These are phyloP conservation scores for Bacillus rossius DNA, from an alignment of 1,140 invertebrate genomes.

Conservation along the genomic window DNA sequence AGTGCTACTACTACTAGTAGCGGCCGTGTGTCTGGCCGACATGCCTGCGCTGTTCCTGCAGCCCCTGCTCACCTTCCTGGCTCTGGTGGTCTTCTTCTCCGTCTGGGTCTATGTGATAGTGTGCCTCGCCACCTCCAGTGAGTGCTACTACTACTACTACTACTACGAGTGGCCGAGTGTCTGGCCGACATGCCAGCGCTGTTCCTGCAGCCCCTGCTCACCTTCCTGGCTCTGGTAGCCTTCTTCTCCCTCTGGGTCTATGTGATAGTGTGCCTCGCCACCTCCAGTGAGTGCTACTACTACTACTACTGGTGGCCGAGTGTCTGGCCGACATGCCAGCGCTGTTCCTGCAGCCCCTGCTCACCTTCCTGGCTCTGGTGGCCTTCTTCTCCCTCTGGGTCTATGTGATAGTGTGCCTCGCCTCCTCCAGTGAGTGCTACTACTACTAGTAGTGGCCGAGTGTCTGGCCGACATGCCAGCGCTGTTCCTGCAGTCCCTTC, in stretches of 20 bases:
- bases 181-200: conserved; percentile 77
- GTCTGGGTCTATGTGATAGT: conserved; percentile 81
- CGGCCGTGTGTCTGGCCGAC: too few species aligned
- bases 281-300: conserved; percentile 64
- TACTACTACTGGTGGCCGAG: too few species aligned
- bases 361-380: conserved; percentile 75
- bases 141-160: too few species aligned
- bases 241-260: conserved; percentile 84
- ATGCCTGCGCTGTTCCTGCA: conserved; percentile 84
- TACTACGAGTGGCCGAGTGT: too few species aligned
- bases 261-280: conserved; percentile 66
- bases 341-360: conserved; percentile 80
- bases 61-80: conserved; percentile 78
- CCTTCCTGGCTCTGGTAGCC: conserved; percentile 67
- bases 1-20: too few species aligned
- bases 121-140: conserved; percentile 63
- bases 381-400: conserved; percentile 84
- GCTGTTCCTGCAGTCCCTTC: conserved; percentile 80
- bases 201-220: conserved; percentile 81
- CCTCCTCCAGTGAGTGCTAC: conserved; percentile 66
- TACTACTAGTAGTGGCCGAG: too few species aligned
- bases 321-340: conserved; percentile 74
- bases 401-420: conserved; percentile 62
- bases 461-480: conserved; percentile 74
- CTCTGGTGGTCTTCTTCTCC: conserved; percentile 69